phyloP scores from a whole-genome alignment of 2,888 invertebrate species.

The Tetragnatha montana region DNA sequence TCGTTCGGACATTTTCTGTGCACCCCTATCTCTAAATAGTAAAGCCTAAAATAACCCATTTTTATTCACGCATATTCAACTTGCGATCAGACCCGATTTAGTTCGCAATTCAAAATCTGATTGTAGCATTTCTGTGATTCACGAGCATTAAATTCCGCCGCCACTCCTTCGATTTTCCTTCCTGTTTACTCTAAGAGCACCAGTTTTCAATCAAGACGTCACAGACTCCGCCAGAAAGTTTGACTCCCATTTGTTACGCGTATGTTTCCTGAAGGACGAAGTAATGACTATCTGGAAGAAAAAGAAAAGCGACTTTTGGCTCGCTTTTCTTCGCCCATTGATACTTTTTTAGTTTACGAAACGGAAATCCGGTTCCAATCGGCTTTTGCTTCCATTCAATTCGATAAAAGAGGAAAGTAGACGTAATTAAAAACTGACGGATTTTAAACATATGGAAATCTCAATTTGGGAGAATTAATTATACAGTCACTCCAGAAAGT shows the following conservation, averaged over 20 bases:
- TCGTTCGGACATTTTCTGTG: too few species aligned
- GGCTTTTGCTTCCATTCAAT: neutral
- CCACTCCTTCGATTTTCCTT: neutral
- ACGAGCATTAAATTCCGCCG: neutral
- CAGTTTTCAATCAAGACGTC: slow-evolving; percentile 14
- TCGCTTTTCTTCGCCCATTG: neutral
- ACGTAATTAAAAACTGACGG: neutral
- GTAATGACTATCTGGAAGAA: neutral
- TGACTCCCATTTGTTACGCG: slow-evolving; percentile 9
- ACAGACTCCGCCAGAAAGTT: slow-evolving; percentile 1
- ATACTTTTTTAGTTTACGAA: neutral
- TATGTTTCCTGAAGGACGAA: slow-evolving; percentile 25
- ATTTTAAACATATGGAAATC: neutral
- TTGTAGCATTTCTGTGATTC: too few species aligned
- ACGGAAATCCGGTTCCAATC: neutral
- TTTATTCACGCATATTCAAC: too few species aligned
- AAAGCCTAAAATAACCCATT: too few species aligned
- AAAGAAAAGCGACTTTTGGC: neutral
- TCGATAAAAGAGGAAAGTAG: neutral
- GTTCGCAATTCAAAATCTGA: too few species aligned
- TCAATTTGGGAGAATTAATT: too few species aligned
- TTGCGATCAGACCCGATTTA: too few species aligned
- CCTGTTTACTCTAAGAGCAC: slow-evolving; percentile 17
- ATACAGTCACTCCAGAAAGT: too few species aligned
- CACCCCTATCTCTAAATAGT: too few species aligned